Conservation (phyloP, 2,113 vertebrate genomes). For the Phodopus roborovskii region DNA sequence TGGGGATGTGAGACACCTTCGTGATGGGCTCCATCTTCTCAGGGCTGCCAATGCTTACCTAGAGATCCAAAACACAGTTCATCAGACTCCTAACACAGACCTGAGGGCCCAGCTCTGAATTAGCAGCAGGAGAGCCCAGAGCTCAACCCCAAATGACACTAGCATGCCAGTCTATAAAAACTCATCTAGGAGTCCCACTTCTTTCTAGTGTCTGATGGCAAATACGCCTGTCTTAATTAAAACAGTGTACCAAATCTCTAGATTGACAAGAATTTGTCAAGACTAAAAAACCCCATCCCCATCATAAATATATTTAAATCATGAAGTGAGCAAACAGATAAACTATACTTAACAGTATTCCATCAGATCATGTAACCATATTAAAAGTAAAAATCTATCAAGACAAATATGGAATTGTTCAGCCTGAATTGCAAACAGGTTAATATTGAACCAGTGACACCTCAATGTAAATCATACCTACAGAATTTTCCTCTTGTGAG, state of each 20-base stretch:
- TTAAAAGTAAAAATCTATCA: background rate
- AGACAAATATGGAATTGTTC: background rate
- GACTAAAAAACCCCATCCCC: background rate
- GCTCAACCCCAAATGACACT: background rate
- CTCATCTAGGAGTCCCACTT: background rate
- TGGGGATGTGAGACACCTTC: constrained; percentile 99
- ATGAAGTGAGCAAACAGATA: background rate
- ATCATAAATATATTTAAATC: background rate
- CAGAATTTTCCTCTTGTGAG: background rate
- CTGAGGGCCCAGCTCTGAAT: background rate
- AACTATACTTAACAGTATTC: background rate
- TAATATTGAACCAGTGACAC: background rate
- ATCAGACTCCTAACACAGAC: background rate
- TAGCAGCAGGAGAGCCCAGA: background rate
- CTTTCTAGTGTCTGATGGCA: background rate
- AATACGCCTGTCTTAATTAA: background rate
- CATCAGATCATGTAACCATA: background rate
- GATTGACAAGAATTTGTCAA: background rate
- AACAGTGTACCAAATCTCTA: background rate
- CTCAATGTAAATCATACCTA: background rate
- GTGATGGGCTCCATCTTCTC: constrained; percentile 99
- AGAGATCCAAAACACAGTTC: background rate
- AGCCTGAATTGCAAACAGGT: background rate
- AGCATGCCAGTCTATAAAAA: background rate
- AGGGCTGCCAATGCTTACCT: constrained; percentile 99